Conservation (phyloP, 2,888 invertebrate species). For the Rotaria magnacalcarata region DNA sequence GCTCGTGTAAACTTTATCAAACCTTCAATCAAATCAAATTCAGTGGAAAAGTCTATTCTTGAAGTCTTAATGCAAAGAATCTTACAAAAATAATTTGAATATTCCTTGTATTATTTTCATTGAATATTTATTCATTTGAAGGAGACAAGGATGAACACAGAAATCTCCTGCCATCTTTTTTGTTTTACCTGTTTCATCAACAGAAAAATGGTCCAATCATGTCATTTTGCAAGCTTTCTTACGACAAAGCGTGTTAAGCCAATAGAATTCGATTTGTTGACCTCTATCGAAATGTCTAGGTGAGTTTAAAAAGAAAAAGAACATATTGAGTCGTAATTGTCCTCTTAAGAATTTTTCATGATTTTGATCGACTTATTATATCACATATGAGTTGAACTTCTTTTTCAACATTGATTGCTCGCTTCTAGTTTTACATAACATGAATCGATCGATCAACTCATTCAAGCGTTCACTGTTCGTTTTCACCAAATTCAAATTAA, state of each 20-base stretch:
- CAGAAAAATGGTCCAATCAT: background rate
- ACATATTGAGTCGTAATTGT: background rate
- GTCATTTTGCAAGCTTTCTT: background rate
- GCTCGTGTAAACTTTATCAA: too few species aligned
- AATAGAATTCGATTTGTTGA: background rate
- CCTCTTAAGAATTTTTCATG: background rate
- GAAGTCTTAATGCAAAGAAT: too few species aligned
- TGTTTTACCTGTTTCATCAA: background rate
- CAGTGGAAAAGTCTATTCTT: too few species aligned
- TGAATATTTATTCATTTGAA: too few species aligned
- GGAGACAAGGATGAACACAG: too few species aligned
- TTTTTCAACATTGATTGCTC: background rate
- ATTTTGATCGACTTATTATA: background rate
- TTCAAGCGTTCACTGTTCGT: background rate
- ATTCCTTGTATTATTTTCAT: too few species aligned
- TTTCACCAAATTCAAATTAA: constrained; percentile 6
- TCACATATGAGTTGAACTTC: background rate
- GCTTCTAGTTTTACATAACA: background rate
- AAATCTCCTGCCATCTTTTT: background rate
- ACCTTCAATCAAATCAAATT: too few species aligned
- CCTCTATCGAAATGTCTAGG: background rate
- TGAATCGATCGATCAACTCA: background rate
- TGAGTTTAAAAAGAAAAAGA: background rate
- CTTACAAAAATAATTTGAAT: too few species aligned
- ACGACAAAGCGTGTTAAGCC: background rate